These are phyloP conservation scores for Ips nitidus DNA, from an alignment of 1,140 invertebrate species.

Conservation along the genomic window DNA sequence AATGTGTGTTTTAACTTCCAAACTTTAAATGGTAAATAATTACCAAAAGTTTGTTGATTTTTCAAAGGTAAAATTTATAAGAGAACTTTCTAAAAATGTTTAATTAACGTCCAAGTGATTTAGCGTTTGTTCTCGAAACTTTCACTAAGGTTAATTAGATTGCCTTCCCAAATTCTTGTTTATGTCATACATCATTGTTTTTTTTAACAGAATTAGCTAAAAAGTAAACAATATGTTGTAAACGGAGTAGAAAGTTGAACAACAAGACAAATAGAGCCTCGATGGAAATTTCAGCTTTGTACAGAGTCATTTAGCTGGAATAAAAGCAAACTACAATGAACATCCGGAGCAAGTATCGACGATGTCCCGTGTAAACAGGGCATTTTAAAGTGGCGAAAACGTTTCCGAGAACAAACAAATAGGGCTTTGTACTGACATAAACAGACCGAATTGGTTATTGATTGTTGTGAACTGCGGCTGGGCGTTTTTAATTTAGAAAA, in stretches of 20 bases:
- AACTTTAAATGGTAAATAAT: too few species aligned
- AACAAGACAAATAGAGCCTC: conserved; percentile 6
- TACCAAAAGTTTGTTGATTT: too few species aligned
- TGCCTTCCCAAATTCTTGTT: background rate
- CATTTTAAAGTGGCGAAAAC: conserved; percentile 15
- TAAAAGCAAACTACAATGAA: conserved; percentile 19
- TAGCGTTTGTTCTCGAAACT: background rate
- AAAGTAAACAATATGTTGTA: too few species aligned
- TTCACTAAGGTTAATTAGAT: conserved; percentile 11
- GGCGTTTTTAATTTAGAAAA: conserved; percentile 4
- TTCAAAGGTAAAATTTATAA: too few species aligned
- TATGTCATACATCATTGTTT: too few species aligned
- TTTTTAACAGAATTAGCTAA: too few species aligned
- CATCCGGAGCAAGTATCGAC: conserved; percentile 18
- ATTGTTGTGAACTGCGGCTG: conserved; percentile 5
- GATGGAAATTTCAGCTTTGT: conserved; percentile 10
- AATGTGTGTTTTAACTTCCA: too few species aligned
- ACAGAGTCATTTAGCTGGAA: conserved; percentile 19
- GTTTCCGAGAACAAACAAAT: conserved; percentile 18
- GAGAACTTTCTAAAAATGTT: background rate
- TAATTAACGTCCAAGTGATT: conserved; percentile 3
- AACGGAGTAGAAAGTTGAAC: conserved; percentile 8
- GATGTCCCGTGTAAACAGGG: conserved; percentile 19
- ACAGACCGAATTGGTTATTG: conserved; percentile 6
- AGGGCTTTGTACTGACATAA: conserved; percentile 15